These are phyloP conservation scores for Erithacus rubecula DNA, from an alignment of 2,797 vertebrate genomes.

Conservation along the genomic window DNA sequence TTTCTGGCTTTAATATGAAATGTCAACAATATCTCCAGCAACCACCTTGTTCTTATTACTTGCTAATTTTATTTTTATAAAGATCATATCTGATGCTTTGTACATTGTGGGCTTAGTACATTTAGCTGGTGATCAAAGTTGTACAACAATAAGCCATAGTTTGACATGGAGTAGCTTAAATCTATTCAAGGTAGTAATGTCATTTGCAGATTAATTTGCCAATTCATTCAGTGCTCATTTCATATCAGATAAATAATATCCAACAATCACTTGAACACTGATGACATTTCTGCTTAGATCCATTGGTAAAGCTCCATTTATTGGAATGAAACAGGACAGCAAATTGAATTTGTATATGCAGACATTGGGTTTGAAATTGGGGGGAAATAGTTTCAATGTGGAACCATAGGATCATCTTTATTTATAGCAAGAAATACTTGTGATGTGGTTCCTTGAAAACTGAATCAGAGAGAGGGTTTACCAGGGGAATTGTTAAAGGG, in stretches of 20 bases:
- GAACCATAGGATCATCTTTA: not conserved
- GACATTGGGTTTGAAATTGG: not conserved
- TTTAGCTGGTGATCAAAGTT: not conserved
- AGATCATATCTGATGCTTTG: not conserved
- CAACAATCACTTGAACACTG: not conserved
- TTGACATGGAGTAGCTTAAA: not conserved
- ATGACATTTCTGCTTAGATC: slow-evolving; percentile 27
- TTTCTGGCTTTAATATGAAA: not conserved
- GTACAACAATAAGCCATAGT: not conserved
- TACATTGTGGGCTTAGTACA: too few species aligned
- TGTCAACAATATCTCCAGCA: not conserved
- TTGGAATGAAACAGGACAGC: not conserved
- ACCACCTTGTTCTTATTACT: not conserved
- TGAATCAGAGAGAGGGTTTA: not conserved
- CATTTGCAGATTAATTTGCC: not conserved
- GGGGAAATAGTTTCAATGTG: not conserved
- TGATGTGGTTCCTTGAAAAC: not conserved
- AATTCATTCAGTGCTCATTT: not conserved
- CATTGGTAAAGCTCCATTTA: not conserved
- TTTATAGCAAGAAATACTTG: not conserved
- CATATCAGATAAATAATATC: not conserved
- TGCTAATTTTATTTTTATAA: not conserved
- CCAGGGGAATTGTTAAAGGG: not conserved
- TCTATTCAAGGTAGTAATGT: not conserved
- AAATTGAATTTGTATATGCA: slow-evolving; percentile 11